These are phyloP conservation scores for Syrista parreyssii DNA, from an alignment of 2,888 invertebrate genomes.

Conservation along the genomic window DNA sequence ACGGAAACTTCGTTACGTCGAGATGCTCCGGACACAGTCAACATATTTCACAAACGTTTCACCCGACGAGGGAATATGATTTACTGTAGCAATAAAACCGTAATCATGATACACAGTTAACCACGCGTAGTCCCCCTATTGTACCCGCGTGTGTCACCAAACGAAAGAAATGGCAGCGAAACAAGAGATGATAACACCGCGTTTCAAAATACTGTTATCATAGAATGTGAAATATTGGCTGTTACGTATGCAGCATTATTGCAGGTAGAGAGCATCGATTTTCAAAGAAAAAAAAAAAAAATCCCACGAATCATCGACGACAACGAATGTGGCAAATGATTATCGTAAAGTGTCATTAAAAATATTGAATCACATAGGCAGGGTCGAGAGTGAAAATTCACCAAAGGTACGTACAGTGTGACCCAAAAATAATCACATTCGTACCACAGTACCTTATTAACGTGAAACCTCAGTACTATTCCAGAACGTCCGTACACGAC, in stretches of 20 bases:
- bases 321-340: no score
- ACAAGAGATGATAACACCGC: not conserved
- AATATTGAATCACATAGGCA: not conserved
- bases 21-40: not conserved
- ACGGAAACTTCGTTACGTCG: not conserved
- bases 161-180: not conserved
- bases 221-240: not conserved
- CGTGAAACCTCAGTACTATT: not conserved
- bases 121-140: not conserved
- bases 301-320: no score
- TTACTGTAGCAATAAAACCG: conserved; percentile 21
- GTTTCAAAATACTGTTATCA: not conserved
- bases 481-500: not conserved
- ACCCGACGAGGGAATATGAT: conserved; percentile 18
- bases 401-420: not conserved
- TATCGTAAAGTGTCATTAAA: no score
- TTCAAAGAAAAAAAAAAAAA: not conserved
- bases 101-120: conserved; percentile 26
- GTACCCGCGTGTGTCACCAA: not conserved
- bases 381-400: not conserved
- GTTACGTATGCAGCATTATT: not conserved
- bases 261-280: not conserved
- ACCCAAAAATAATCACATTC: not conserved
- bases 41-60: not conserved
- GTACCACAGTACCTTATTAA: no score